A percentile compares a stretch with the other conserved stretches of the same genome.
phyloP scores from a whole-genome alignment of 2,113 vertebrate species.

The Trematocara zebra region DNA sequence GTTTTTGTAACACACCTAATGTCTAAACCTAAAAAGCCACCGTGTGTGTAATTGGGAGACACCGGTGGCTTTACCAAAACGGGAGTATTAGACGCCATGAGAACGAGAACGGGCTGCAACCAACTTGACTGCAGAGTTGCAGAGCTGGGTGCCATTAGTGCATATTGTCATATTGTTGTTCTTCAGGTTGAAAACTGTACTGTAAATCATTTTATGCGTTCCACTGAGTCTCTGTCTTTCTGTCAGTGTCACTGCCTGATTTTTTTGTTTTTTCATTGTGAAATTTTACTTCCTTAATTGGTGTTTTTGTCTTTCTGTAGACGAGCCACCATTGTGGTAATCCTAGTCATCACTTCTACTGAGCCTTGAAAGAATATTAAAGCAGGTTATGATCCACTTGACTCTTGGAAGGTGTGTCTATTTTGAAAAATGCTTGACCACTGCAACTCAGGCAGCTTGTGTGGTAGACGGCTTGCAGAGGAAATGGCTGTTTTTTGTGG shows the following conservation, averaged over 20 bases:
- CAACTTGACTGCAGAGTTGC: background rate
- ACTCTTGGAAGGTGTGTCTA: background rate
- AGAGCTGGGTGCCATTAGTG: background rate
- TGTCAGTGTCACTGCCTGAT: conserved; percentile 24
- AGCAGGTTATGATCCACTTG: conserved; percentile 39
- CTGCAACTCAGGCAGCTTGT: background rate
- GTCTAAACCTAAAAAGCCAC: background rate
- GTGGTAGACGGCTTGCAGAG: background rate
- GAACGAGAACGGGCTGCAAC: background rate
- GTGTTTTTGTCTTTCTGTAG: conserved; percentile 32
- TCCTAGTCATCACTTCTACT: conserved; percentile 15
- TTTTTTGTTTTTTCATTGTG: background rate
- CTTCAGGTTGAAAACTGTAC: background rate
- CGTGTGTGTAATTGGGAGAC: background rate
- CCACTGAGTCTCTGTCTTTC: conserved; percentile 10
- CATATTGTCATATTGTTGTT: background rate
- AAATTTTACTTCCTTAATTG: conserved; percentile 1
- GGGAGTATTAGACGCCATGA: background rate
- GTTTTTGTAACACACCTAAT: background rate
- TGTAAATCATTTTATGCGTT: background rate
- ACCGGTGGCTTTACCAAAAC: rapidly evolving
- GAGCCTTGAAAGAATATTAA: conserved; percentile 55
- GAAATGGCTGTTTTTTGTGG: background rate
- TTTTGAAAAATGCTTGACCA: background rate
- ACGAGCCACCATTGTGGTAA: conserved; percentile 32